phyloP scores from a whole-genome alignment of 2,113 vertebrate species.

The Podilymbus podiceps region DNA sequence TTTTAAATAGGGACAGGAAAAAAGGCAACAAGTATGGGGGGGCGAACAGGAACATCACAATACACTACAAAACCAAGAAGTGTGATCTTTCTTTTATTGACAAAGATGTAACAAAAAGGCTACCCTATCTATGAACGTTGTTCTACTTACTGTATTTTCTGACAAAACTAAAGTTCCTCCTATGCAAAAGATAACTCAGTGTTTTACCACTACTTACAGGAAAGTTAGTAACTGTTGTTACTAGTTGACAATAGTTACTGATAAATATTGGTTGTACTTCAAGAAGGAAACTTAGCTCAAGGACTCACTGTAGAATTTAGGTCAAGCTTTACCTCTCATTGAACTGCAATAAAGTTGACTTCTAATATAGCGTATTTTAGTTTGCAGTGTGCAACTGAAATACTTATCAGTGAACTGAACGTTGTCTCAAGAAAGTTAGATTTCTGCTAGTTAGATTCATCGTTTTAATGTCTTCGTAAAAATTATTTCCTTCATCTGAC shows the following conservation, averaged over 20 bases:
- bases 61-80: not conserved
- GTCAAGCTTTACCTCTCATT: not conserved
- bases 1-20: not conserved
- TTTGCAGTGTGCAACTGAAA: not conserved
- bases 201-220: not conserved
- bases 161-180: not conserved
- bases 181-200: not conserved
- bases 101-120: not conserved
- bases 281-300: not conserved
- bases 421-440: not conserved
- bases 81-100: not conserved
- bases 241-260: not conserved
- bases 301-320: not conserved
- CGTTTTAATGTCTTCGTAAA: not conserved
- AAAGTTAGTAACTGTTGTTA: not conserved
- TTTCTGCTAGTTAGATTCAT: not conserved
- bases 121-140: not conserved
- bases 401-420: not conserved
- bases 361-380: not conserved
- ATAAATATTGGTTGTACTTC: not conserved
- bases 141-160: not conserved
- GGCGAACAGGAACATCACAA: not conserved
- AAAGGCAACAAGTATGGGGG: rapidly evolving
- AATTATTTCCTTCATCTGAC: not conserved
- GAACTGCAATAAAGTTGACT: not conserved